A percentile compares a stretch with the other conserved stretches of the same genome.
Evolutionary conservation across 2,797 vertebrate genomes (phyloP).

Genomic region (Microhierax caerulescens): DNA sequence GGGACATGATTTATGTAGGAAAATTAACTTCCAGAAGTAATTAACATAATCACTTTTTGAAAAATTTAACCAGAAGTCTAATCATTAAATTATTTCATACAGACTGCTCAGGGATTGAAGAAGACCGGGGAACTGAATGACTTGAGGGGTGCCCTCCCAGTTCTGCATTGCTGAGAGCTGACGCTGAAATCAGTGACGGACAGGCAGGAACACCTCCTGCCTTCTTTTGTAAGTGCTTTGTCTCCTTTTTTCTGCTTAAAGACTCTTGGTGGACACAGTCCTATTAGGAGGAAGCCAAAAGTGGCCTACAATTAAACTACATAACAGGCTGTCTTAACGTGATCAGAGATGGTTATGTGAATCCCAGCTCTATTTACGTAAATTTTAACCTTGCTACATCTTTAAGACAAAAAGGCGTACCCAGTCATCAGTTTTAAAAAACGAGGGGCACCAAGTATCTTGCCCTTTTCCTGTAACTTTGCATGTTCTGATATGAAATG

Average conservation of each 20-base stretch:
- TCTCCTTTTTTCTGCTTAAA: neutral
- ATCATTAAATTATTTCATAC: slow-evolving; percentile 1
- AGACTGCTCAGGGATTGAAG: neutral
- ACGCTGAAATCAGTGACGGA: neutral
- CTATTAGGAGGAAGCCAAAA: neutral
- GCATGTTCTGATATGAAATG: neutral
- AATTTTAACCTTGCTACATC: neutral
- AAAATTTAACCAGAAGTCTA: slow-evolving; percentile 23
- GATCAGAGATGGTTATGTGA: neutral
- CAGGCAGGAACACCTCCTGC: neutral
- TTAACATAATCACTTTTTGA: slow-evolving; percentile 32
- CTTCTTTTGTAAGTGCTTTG: neutral
- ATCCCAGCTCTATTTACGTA: neutral
- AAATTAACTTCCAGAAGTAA: slow-evolving; percentile 43
- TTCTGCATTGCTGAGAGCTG: neutral
- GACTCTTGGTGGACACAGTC: neutral
- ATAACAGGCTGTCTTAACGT: neutral
- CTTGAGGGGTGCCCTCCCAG: neutral
- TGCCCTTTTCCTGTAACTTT: neutral
- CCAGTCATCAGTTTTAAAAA: neutral
- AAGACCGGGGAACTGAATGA: neutral
- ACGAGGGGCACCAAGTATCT: accelerated
- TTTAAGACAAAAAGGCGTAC: neutral
- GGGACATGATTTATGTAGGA: slow-evolving; percentile 18
- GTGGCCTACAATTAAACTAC: neutral